These are phyloP conservation scores for Epistrophe eligans DNA, from an alignment of 2,888 invertebrate genomes.

Conservation along the genomic window DNA sequence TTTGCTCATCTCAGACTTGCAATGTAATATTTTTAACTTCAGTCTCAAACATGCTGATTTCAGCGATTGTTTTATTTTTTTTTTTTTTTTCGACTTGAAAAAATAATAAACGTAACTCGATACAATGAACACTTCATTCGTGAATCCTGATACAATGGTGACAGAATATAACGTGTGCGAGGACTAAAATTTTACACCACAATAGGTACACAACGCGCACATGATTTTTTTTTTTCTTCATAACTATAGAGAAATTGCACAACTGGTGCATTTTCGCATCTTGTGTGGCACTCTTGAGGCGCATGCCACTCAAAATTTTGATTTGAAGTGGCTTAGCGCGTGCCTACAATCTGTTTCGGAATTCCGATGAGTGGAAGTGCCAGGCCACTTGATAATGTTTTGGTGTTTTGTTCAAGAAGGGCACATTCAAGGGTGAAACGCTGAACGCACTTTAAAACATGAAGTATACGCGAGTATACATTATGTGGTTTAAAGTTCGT, in stretches of 20 bases:
- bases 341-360: constrained; percentile 73
- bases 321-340: constrained; percentile 66
- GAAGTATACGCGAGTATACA: neutral
- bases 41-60: constrained; percentile 1
- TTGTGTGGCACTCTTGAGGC: constrained; percentile 66
- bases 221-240: constrained; percentile 57
- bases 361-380: constrained; percentile 65
- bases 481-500: constrained; percentile 19
- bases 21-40: neutral
- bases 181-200: constrained; percentile 7
- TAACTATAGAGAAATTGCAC: constrained; percentile 58
- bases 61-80: neutral
- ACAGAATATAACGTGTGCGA: constrained; percentile 43
- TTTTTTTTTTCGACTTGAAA: neutral
- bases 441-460: constrained; percentile 45
- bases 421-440: constrained; percentile 59
- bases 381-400: constrained; percentile 66
- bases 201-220: neutral
- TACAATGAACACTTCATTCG: constrained; percentile 54
- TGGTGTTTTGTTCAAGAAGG: constrained; percentile 49
- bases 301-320: constrained; percentile 46
- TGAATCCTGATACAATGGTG: constrained; percentile 9
- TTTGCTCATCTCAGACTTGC: neutral
- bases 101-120: constrained; percentile 37
- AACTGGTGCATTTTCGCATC: constrained; percentile 71